A percentile compares a stretch with the other conserved stretches of the same genome.
These are phyloP conservation scores for Ceratina japonica DNA, from an alignment of 1,140 invertebrate species.

Conservation along the genomic window DNA sequence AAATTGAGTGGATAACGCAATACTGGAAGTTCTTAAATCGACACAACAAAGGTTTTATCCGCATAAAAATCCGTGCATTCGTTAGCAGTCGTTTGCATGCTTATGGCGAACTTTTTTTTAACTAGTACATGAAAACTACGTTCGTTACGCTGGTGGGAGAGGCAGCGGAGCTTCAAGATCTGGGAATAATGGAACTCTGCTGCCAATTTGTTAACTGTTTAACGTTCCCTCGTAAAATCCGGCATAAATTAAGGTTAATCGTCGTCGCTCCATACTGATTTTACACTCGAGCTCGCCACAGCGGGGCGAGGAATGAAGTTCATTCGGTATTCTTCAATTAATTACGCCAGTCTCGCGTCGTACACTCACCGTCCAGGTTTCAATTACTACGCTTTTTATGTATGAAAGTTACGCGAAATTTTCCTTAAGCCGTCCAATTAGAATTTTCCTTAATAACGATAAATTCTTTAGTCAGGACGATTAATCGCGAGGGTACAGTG, in stretches of 20 bases:
- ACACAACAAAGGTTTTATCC: too few species aligned
- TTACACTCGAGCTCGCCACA: constrained; percentile 19
- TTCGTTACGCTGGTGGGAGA: background rate
- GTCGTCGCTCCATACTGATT: constrained; percentile 34
- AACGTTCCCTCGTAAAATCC: constrained; percentile 34
- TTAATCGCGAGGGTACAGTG: background rate
- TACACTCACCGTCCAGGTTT: background rate
- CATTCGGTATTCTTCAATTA: constrained; percentile 41
- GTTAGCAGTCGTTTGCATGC: too few species aligned
- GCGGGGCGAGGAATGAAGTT: constrained; percentile 5
- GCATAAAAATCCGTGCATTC: too few species aligned
- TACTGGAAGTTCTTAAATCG: too few species aligned
- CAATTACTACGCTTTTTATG: constrained; percentile 7
- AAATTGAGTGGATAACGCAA: too few species aligned
- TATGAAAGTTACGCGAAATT: background rate
- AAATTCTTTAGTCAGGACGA: constrained; percentile 19
- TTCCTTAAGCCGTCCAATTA: background rate
- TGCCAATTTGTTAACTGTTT: constrained; percentile 47
- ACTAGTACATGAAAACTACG: too few species aligned
- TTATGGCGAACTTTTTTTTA: too few species aligned
- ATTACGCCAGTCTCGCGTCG: constrained; percentile 22
- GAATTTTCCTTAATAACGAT: background rate
- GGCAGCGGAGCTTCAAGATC: background rate
- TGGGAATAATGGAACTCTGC: constrained; percentile 24
- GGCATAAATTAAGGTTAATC: constrained; percentile 41